phyloP scores from a whole-genome alignment of 2,797 vertebrate species.

The Acipenser oxyrinchus region DNA sequence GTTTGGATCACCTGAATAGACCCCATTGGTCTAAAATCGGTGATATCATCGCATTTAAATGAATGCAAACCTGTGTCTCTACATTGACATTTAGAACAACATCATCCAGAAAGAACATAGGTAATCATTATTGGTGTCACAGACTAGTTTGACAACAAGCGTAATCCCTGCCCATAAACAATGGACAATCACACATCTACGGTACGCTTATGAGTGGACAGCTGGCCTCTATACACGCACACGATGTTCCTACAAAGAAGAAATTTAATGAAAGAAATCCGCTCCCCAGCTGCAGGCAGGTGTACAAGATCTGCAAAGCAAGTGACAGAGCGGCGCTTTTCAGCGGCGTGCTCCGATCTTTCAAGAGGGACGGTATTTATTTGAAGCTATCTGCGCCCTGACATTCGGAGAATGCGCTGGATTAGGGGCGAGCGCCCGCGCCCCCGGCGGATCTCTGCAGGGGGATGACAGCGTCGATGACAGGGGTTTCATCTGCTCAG shows the following conservation, averaged over 20 bases:
- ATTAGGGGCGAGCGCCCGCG: constrained; percentile 38
- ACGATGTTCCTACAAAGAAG: background rate
- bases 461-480: constrained; percentile 52
- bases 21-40: background rate
- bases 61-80: background rate
- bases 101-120: too few species aligned
- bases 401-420: constrained; percentile 54
- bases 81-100: background rate
- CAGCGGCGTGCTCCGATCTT: constrained; percentile 38
- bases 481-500: constrained; percentile 53
- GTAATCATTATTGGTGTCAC: too few species aligned
- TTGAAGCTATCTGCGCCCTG: constrained; percentile 44
- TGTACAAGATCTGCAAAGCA: background rate
- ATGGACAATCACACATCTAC: too few species aligned
- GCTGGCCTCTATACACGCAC: too few species aligned
- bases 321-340: constrained; percentile 28
- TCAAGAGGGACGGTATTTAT: constrained; percentile 51
- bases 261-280: background rate
- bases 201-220: too few species aligned
- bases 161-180: too few species aligned
- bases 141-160: too few species aligned
- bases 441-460: constrained; percentile 39
- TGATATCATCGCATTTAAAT: background rate
- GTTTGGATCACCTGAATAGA: too few species aligned
- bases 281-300: background rate